phyloP scores from a whole-genome alignment of 2,888 invertebrate genomes.

The Acronicta leporina region DNA sequence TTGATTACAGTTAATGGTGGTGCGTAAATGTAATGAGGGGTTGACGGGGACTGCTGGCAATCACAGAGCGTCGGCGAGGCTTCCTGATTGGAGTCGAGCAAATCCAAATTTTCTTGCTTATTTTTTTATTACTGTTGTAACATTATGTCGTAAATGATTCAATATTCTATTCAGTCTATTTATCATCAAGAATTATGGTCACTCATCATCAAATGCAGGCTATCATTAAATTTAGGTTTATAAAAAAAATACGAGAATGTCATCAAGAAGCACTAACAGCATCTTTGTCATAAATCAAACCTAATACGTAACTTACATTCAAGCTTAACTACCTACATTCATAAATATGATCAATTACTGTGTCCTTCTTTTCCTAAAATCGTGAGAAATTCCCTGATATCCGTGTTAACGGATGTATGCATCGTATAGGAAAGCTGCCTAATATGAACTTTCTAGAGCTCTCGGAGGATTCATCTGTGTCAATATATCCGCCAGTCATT shows the following conservation, averaged over 20 bases:
- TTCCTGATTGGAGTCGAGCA: conserved; percentile 77
- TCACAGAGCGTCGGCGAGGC: conserved; percentile 66
- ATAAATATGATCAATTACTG: background rate
- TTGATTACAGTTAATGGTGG: conserved; percentile 84
- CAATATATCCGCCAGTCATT: no score
- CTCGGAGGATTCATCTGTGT: background rate
- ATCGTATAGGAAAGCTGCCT: background rate
- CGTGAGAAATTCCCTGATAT: background rate
- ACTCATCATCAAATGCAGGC: no score
- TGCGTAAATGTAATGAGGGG: conserved; percentile 85
- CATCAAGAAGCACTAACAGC: background rate
- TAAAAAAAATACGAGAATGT: background rate
- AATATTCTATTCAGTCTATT: no score
- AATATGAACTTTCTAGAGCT: background rate
- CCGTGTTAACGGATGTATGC: background rate
- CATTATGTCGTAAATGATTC: conserved; percentile 29
- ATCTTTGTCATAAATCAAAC: no score
- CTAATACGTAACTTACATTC: background rate
- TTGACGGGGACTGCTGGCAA: conserved; percentile 72
- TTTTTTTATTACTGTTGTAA: conserved; percentile 54
- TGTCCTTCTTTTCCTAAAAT: background rate
- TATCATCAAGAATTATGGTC: background rate
- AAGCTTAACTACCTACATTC: background rate
- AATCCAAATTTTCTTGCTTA: conserved; percentile 70
- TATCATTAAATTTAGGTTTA: no score